phyloP scores from a whole-genome alignment of 1,140 invertebrate species.

The Leptopilina clavipes region DNA sequence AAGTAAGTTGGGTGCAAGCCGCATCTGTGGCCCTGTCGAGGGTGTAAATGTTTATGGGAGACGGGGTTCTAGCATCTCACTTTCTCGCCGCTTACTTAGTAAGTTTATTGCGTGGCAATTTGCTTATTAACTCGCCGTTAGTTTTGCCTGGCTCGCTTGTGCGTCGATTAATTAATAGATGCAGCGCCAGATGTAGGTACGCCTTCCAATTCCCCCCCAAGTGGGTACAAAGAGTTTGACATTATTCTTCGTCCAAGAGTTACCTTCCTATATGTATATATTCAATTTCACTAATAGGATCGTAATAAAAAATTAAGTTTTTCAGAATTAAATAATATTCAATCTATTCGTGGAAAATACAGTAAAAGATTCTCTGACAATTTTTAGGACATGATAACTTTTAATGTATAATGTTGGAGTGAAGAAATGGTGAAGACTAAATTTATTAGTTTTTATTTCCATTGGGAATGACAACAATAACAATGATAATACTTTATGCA shows the following conservation, averaged over 20 bases:
- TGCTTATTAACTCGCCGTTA: conserved; percentile 75
- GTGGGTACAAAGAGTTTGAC: too few relatives aligned
- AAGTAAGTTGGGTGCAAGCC: conserved; percentile 55
- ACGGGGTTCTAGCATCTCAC: conserved; percentile 47
- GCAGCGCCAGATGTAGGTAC: conserved; percentile 68
- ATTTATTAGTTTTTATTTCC: conserved; percentile 40
- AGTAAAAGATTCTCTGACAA: too few relatives aligned
- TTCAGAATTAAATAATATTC: too few relatives aligned
- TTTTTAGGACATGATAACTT: too few relatives aligned
- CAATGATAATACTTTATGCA: conserved; percentile 73
- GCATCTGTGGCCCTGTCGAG: conserved; percentile 69
- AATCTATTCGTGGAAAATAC: too few relatives aligned
- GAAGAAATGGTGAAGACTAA: too few relatives aligned
- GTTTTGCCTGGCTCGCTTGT: conserved; percentile 72
- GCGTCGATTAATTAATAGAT: conserved; percentile 73
- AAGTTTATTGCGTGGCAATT: conserved; percentile 74
- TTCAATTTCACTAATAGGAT: too few relatives aligned
- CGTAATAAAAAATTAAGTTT: too few relatives aligned
- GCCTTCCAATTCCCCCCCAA: conserved; percentile 65
- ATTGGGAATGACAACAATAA: conserved; percentile 63
- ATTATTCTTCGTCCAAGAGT: too few relatives aligned
- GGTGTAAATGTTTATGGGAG: conserved; percentile 60
- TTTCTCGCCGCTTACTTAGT: conserved; percentile 45
- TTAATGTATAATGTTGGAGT: too few relatives aligned
- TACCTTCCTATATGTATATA: too few relatives aligned